phyloP scores from a whole-genome alignment of 2,113 vertebrate genomes.

The Grantiella picta region DNA sequence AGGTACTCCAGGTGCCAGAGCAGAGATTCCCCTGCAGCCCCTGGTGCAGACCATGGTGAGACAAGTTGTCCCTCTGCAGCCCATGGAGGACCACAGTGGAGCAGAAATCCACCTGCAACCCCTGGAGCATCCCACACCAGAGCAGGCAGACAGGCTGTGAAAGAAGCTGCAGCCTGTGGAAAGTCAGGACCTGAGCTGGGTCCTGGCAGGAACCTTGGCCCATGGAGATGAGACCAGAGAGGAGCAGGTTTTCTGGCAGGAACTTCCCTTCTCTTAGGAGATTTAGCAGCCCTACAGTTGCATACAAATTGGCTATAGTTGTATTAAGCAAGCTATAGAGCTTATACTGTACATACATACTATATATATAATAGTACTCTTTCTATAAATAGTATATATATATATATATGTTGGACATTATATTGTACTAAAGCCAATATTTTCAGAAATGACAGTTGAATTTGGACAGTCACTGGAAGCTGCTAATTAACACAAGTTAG shows the following conservation, averaged over 20 bases:
- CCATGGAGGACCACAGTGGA: fast-evolving
- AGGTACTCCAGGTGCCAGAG: background rate
- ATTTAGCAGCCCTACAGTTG: background rate
- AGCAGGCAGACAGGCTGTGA: background rate
- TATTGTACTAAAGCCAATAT: background rate
- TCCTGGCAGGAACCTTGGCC: background rate
- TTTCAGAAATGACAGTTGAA: background rate
- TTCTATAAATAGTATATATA: background rate
- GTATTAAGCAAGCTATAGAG: background rate
- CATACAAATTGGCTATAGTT: background rate
- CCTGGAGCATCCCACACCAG: too few relatives aligned
- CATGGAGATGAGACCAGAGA: background rate
- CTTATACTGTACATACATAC: background rate
- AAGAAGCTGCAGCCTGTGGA: background rate
- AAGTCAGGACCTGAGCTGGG: fast-evolving
- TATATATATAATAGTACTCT: background rate
- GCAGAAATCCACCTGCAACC: background rate
- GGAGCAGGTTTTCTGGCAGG: background rate
- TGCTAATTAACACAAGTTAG: background rate
- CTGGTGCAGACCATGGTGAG: too few relatives aligned
- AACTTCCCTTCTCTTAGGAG: background rate
- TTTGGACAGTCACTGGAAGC: background rate
- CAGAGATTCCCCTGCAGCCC: background rate
- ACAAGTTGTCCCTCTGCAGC: background rate
- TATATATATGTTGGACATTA: background rate